Evolutionary conservation across 2,113 vertebrate genomes (phyloP), one percentile per base, ranked within the genome.

Genomic region (Tachysurus fulvidraco): DNA sequence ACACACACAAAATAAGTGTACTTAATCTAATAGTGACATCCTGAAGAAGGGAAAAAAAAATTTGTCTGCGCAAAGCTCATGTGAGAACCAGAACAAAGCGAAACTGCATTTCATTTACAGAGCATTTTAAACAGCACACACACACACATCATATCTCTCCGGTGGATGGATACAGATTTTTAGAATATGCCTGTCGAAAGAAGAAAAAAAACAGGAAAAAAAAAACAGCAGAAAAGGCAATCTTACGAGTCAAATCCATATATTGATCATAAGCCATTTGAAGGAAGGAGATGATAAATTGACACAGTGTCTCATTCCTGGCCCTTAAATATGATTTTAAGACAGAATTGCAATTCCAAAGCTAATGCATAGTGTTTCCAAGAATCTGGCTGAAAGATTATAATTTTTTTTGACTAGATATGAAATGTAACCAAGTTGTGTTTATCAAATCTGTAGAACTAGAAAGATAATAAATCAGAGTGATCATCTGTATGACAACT

Each of bases 41-140:
- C 25, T 54, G 74, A 77, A 28, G 0, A 21, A 59, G 41, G 60
- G 44, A 13, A 25, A 81, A 8, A 23, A 13, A 41, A 4, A 60
- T 46, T 44, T 60, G 12, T 46, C 21, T 82, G 59, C 23, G 28
- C 41, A 62, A n/a, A 28, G 25, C 74, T 17, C 46, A 54, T 55
- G 25, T 78, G 25, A 54, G 74, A 78, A 17, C 25, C 25, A 1
- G n/a, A 28, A 30, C 25, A 54, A 78, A 78, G 25, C 2, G 46
- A 52, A 77, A 14, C 44, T 16, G 46, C 25, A 54, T 78, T 78
- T 52, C 14, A 78, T 78, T 78, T 54, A 30, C 74, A 19, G 74
- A 78, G n/a, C 54, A 54, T 55, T 78, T 78, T 54, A 52, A 78
- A 54, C 74, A 54, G 74, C 14, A 78, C 74, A 54, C 13, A 78